Base-by-base conservation (phyloP, 1,140 invertebrate genomes). In the Bombyx mandarina region DNA sequence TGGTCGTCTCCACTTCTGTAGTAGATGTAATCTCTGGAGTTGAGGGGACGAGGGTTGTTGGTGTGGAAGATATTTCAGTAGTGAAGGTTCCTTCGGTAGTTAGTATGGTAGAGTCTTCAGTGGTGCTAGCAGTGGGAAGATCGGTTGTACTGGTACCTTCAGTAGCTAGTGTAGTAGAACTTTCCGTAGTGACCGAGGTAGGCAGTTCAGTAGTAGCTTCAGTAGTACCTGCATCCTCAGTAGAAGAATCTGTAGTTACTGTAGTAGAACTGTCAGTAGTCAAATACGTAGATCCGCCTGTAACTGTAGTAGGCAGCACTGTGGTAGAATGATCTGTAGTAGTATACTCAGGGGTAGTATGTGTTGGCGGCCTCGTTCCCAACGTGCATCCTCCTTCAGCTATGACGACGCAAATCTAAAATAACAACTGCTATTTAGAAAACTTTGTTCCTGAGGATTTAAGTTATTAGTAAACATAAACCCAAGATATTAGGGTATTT, bases 301-400 rank as follows among this genome's bases (percentile, higher is more conserved):
- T 50, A 2, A 50, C 48, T 50, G 48, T 50, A 8, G 48, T 18
- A 12, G 12, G 48, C 2, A n/a, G 1, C 12, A 12, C 12, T 0
- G 48, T 50, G 7, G n/a, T 56, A 4, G 8, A 6, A 0, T n/a
- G 8, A 10, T 9, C 26, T 47, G 7, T 12, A 6, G 45, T 47
- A 3, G 54, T 47, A 43, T 43, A 35, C 35, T 42, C 51, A 43
- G 51, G 26, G 0, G n/a, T 50, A n/a, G n/a, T 35, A 35, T 35
- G 1, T 35, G 26, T 35, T 35, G 26, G 26, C 26, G 26, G 26
- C 26, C 26, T 35, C 1, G 26, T 35, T 35, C 56, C 47, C 8
- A 44, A 18, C 1, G 60, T 61, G 43, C 60, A 61, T 18, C 60
- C 60, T 8, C 60, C 60, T 49, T 61, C 60, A n/a, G 60, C 51